Conservation (phyloP, 1,140 invertebrate genomes). For the Caerostris extrusa region DNA sequence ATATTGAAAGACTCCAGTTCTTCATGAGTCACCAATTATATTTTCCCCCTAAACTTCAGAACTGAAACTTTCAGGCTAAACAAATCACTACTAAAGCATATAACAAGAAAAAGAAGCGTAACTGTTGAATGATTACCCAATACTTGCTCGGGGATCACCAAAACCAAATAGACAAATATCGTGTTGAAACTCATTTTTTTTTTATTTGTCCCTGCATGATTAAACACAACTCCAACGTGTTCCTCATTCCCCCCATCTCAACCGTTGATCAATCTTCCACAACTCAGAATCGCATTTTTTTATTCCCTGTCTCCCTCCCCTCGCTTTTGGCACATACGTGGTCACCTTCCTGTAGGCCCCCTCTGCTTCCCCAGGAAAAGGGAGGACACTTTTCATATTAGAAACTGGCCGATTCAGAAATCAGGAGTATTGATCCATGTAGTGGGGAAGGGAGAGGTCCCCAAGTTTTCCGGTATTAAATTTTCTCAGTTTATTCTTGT, state of each 20-base stretch:
- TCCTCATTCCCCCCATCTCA: not conserved
- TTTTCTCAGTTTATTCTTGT: not conserved
- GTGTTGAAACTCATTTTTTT: not conserved
- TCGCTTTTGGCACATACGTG: not conserved
- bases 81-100: too few species aligned
- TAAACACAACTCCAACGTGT: not conserved
- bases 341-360: conserved; percentile 17
- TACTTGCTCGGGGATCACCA: not conserved
- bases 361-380: not conserved
- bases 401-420: not conserved
- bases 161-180: not conserved
- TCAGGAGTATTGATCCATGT: conserved; percentile 19
- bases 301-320: not conserved
- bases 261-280: not conserved
- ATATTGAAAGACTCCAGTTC: too few species aligned
- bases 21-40: too few species aligned
- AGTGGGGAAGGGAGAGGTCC: not conserved
- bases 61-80: too few species aligned
- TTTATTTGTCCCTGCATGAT: not conserved
- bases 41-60: too few species aligned
- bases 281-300: not conserved
- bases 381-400: conserved; percentile 21
- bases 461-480: conserved; percentile 4
- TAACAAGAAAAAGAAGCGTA: too few species aligned
- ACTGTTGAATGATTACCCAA: too few species aligned